Evolutionary conservation across 35 echinoderm and acorn worm species (phyloP).

Genomic region (Strongylocentrotus purpuratus): DNA sequence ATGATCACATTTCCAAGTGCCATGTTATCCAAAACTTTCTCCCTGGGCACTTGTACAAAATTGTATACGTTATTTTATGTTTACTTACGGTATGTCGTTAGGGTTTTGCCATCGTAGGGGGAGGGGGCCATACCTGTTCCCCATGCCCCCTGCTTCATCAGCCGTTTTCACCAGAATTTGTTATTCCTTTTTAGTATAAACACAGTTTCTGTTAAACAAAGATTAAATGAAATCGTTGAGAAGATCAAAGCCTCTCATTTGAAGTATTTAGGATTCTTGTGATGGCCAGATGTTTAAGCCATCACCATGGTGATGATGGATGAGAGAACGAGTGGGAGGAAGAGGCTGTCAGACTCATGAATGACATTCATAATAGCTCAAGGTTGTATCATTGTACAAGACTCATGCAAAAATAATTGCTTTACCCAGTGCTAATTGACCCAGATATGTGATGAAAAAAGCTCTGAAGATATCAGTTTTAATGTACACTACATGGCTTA

Average conservation of each 20-base stretch:
- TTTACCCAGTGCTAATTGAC: neutral
- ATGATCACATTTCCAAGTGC: too few relatives aligned
- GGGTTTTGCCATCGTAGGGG: too few relatives aligned
- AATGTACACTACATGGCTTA: neutral
- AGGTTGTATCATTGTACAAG: neutral
- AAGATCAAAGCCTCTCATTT: neutral
- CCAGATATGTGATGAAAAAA: neutral
- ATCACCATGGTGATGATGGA: neutral
- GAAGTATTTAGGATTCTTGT: neutral
- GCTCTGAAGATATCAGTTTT: neutral
- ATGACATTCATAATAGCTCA: neutral
- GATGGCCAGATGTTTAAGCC: neutral
- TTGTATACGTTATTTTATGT: too few relatives aligned
- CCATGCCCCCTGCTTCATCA: too few relatives aligned
- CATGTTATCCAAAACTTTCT: too few relatives aligned
- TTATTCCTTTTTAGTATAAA: neutral
- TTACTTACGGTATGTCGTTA: too few relatives aligned
- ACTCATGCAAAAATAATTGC: neutral
- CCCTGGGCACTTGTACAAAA: too few relatives aligned
- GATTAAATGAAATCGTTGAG: neutral
- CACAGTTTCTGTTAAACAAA: neutral
- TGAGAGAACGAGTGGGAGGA: neutral
- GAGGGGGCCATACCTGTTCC: too few relatives aligned
- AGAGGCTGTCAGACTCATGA: neutral
- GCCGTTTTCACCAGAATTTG: neutral